These are phyloP conservation scores for Archivesica marissinica DNA, from an alignment of 1,140 invertebrate species.

Conservation along the genomic window DNA sequence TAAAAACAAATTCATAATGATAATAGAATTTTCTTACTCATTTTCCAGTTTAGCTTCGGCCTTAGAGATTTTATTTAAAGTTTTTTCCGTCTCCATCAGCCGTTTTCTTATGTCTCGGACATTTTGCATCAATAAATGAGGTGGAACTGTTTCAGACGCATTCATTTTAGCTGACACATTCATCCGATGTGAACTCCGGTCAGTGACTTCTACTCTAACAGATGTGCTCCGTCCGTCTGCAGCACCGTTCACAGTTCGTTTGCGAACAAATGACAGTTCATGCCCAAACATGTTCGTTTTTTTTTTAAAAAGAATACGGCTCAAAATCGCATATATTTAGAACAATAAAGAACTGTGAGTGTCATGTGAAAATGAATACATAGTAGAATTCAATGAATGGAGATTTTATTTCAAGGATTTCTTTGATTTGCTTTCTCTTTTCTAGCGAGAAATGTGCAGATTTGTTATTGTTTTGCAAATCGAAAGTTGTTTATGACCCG, in stretches of 20 bases:
- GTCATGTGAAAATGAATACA: no score
- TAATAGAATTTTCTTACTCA: conserved; percentile 18
- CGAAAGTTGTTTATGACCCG: conserved; percentile 50
- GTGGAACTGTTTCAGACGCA: conserved; percentile 62
- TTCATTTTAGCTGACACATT: conserved; percentile 16
- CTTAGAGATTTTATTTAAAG: conserved; percentile 73
- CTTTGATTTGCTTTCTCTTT: no score
- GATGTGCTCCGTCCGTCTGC: conserved; percentile 21
- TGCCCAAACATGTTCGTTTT: conserved; percentile 54
- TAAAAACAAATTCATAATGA: background rate
- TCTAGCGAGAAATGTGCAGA: no score
- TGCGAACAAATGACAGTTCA: conserved; percentile 43
- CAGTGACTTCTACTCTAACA: conserved; percentile 31
- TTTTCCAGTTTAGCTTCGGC: conserved; percentile 67
- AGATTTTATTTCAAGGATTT: background rate
- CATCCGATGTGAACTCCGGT: background rate
- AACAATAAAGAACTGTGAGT: no score
- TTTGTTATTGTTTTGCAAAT: background rate
- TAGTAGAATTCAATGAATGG: background rate
- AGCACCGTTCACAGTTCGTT: conserved; percentile 9
- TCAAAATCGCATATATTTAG: no score
- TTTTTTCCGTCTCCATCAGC: conserved; percentile 75
- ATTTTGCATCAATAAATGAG: conserved; percentile 71
- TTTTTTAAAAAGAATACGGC: no score
- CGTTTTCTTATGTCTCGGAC: conserved; percentile 74